A percentile compares a stretch with the other conserved stretches of the same genome.
phyloP scores from a whole-genome alignment of 2,797 vertebrate genomes.

The Sparus aurata region DNA sequence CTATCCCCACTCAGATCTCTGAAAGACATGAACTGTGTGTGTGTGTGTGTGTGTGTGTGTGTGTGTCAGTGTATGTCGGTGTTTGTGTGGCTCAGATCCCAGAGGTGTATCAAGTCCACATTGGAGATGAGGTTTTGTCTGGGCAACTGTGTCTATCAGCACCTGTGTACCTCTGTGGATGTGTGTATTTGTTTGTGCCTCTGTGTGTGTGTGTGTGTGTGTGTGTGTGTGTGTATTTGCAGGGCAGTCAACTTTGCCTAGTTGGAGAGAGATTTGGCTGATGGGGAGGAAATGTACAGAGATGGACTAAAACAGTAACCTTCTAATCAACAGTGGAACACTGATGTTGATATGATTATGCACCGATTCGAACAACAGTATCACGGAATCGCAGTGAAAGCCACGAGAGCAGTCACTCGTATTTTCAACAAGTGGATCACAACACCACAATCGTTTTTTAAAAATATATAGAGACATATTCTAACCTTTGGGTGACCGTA shows the following conservation, averaged over 20 bases:
- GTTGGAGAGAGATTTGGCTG: slow-evolving; percentile 9
- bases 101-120: slow-evolving; percentile 38
- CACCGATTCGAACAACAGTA: background rate
- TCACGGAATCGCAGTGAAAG: background rate
- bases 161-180: slow-evolving; percentile 16
- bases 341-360: background rate
- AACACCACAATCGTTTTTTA: background rate
- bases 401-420: background rate
- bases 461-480: no score
- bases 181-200: slow-evolving; percentile 8
- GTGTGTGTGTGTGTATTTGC: slow-evolving; percentile 21
- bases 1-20: slow-evolving; percentile 26
- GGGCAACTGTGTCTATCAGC: slow-evolving; percentile 23
- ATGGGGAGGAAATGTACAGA: background rate
- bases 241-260: background rate
- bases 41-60: slow-evolving; percentile 23
- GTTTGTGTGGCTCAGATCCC: slow-evolving; percentile 32
- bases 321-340: slow-evolving; percentile 18
- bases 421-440: background rate
- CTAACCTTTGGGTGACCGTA: no score
- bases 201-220: slow-evolving; percentile 11
- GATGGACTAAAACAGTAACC: background rate
- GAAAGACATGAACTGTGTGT: slow-evolving; percentile 28
- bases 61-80: slow-evolving; percentile 10
- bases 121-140: slow-evolving; percentile 25